phyloP scores from a whole-genome alignment of 2,113 vertebrate species.

The Amphiprion ocellaris region DNA sequence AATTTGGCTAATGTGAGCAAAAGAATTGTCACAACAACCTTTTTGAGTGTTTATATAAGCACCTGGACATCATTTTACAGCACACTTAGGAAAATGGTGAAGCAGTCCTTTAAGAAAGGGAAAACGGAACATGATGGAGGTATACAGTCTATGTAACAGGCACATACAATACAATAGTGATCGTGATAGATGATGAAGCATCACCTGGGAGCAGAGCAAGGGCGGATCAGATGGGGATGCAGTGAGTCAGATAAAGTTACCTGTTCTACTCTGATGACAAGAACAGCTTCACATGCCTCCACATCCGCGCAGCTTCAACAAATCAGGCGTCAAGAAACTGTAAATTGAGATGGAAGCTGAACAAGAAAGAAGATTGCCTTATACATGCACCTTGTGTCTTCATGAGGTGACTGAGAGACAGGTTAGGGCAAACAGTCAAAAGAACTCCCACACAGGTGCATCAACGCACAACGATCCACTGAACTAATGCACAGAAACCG shows the following conservation, averaged over 20 bases:
- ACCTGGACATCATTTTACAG: background rate
- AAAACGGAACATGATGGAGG: too few species aligned
- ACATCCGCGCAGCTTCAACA: background rate
- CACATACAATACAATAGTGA: background rate
- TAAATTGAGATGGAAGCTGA: background rate
- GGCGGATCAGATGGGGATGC: background rate
- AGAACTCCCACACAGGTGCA: background rate
- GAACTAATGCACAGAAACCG: background rate
- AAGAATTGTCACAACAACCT: background rate
- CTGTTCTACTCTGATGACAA: background rate
- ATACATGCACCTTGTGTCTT: background rate
- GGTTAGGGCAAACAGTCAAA: background rate
- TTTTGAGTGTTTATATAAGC: background rate
- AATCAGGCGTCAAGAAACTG: background rate
- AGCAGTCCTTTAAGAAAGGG: background rate
- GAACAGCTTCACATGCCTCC: background rate
- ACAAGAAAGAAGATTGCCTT: background rate
- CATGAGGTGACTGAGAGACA: background rate
- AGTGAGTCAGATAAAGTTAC: slow-evolving; percentile 23
- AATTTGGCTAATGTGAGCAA: background rate
- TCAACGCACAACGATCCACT: background rate
- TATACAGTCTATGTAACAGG: background rate
- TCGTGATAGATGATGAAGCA: background rate
- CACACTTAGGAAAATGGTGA: background rate
- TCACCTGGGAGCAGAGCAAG: background rate